Evolutionary conservation across 2,888 invertebrate species (phyloP), one percentile per base, ranked within the genome.

Genomic region (Euplexia lucipara): DNA sequence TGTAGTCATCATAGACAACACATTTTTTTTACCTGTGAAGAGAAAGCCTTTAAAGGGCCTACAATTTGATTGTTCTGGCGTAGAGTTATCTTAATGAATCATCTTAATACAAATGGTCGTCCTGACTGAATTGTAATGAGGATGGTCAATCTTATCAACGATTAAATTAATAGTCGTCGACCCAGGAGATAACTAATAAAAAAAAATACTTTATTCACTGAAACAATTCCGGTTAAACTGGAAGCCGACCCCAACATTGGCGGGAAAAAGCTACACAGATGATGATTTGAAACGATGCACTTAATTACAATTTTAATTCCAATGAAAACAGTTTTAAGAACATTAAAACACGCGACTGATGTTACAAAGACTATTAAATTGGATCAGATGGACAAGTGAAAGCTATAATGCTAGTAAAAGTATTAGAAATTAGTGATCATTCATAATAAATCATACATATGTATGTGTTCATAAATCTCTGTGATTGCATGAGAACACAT

Each of bases 381-480:
- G 51, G 42, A 42, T 20, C 41, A 63, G 51, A 67, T 68, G 70
- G 64, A 65, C 78, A 47, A 68, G 79, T 75, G 81, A 79, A 79
- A 76, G 79, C 52, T 54, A 5, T 32, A 58, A 39, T 37, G 59
- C 32, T 42, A 62, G 75, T 73, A 62, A 65, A 59, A 79, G 70
- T 66, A 66, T 72, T 81, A 68, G 67, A 81, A 78, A 79, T 81
- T 70, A 78, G 70, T 66, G 63, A 81, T 79, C 63, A 78, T 68
- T 73, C 74, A 54, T 66, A 70, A 59, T 48, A 69, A 66, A 78
- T 63, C 61, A 67, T 75, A 67, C 71, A 66, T 77, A 77, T 72
- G 64, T 70, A 80, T 78, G 42, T 53, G 60, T 54, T 26, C 58
- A 77, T 80, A 70, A 60, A 80, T 73, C 62, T 70, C 18, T 45